A percentile compares a stretch with the other conserved stretches of the same genome.
Conservation (phyloP, 2,797 vertebrate genomes). For the Macroramphosus scolopax region DNA sequence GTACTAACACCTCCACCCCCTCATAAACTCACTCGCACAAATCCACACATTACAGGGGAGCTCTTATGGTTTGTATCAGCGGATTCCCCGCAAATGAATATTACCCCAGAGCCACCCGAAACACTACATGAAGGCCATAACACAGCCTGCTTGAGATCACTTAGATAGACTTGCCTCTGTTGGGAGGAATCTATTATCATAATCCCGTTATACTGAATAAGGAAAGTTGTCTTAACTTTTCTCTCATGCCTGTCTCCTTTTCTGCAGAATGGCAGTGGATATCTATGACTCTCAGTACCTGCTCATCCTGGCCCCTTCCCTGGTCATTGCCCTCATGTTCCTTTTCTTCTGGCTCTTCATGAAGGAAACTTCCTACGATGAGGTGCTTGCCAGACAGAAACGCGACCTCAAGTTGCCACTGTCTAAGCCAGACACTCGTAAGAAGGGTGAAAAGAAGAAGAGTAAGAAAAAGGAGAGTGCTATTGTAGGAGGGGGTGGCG, state of each 20-base stretch:
- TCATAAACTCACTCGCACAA: constrained; percentile 4
- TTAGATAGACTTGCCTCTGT: constrained; percentile 3
- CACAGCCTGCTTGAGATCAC: no score
- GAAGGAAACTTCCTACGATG: constrained; percentile 97
- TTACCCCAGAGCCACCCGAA: no score
- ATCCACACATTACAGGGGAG: constrained; percentile 16
- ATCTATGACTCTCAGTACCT: constrained; percentile 96
- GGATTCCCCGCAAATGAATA: not conserved
- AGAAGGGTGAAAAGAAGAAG: constrained; percentile 95
- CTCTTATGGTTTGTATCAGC: not conserved
- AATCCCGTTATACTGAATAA: not conserved
- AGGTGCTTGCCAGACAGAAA: constrained; percentile 93
- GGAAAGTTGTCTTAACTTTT: not conserved
- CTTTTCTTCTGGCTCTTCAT: constrained; percentile 99
- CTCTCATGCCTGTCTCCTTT: constrained; percentile 16
- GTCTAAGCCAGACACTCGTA: constrained; percentile 85
- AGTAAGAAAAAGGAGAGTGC: constrained; percentile 92
- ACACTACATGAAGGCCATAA: no score
- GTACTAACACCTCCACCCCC: constrained; percentile 13
- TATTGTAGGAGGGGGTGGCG: constrained; percentile 77
- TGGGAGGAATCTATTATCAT: not conserved
- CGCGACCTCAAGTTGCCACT: constrained; percentile 86
- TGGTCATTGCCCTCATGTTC: constrained; percentile 95
- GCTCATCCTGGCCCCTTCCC: constrained; percentile 90
- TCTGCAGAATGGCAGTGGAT: constrained; percentile 88